A percentile compares a stretch with the other conserved stretches of the same genome.
phyloP scores from a whole-genome alignment of 1,140 invertebrate species.

The Drosophila tsacasi region DNA sequence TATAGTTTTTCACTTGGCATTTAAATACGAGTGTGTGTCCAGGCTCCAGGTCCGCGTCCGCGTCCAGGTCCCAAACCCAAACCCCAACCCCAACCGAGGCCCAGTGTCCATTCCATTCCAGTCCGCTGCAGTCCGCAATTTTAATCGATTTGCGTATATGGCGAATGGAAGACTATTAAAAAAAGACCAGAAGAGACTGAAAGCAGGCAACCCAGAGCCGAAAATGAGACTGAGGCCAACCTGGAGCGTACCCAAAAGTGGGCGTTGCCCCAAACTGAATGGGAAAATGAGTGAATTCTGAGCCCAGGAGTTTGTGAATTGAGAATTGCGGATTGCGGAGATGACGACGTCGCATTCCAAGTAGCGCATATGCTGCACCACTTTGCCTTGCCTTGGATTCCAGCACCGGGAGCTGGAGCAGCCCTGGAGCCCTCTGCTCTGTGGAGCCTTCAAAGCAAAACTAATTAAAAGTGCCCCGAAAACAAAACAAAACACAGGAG shows the following conservation, averaged over 20 bases:
- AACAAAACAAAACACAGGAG: slow-evolving; percentile 53
- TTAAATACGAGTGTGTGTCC: slow-evolving; percentile 72
- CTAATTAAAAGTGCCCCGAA: slow-evolving; percentile 85
- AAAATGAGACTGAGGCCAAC: slow-evolving; percentile 71
- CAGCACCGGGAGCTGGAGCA: slow-evolving; percentile 38
- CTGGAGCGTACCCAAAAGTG: slow-evolving; percentile 77
- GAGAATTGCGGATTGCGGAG: slow-evolving; percentile 12
- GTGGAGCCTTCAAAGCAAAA: slow-evolving; percentile 76
- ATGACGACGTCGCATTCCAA: slow-evolving; percentile 69
- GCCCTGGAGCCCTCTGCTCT: slow-evolving; percentile 15
- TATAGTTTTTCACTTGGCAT: slow-evolving; percentile 83
- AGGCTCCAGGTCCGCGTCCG: slow-evolving; percentile 6
- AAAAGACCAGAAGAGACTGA: slow-evolving; percentile 40
- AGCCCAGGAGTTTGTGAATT: slow-evolving; percentile 41
- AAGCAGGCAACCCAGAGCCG: slow-evolving; percentile 57
- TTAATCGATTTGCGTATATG: slow-evolving; percentile 85
- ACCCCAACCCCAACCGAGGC: background rate
- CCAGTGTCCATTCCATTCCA: slow-evolving; percentile 27
- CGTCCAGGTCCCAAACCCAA: background rate
- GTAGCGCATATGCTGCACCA: slow-evolving; percentile 78
- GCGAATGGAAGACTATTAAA: slow-evolving; percentile 81
- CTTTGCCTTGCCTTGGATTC: slow-evolving; percentile 27
- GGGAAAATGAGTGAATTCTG: slow-evolving; percentile 82
- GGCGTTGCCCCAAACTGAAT: slow-evolving; percentile 82
- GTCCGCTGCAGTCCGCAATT: slow-evolving; percentile 61